Percentiles rank a stretch among this genome's conserved stretches.
phyloP scores from a whole-genome alignment of 1,140 invertebrate genomes.

The Probaryconus sp. region DNA sequence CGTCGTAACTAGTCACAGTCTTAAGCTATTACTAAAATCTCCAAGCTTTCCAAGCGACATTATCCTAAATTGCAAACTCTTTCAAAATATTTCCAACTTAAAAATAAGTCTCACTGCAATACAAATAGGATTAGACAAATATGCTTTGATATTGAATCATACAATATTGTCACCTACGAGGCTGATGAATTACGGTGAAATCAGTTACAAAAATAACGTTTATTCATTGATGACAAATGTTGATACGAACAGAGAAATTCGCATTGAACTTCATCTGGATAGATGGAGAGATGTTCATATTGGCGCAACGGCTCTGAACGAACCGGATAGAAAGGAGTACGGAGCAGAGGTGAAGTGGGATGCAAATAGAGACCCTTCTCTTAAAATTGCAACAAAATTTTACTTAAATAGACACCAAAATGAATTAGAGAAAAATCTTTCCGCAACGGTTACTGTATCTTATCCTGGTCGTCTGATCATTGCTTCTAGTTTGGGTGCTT shows the following conservation, averaged over 20 bases:
- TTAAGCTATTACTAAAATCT: constrained; percentile 85
- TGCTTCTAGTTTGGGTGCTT: constrained; percentile 78
- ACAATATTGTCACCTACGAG: constrained; percentile 78
- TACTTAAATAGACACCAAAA: constrained; percentile 75
- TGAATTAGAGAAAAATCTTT: constrained; percentile 80
- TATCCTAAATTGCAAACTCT: constrained; percentile 80
- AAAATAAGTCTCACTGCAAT: constrained; percentile 79
- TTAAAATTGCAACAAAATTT: constrained; percentile 81
- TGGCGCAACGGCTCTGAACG: constrained; percentile 80
- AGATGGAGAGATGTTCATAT: constrained; percentile 87
- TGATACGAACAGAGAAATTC: constrained; percentile 75
- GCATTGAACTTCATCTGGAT: constrained; percentile 85
- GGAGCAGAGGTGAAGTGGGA: constrained; percentile 88
- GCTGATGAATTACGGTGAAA: constrained; percentile 81
- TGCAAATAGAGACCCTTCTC: constrained; percentile 86
- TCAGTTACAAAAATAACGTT: constrained; percentile 82
- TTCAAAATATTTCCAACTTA: constrained; percentile 81
- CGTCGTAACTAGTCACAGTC: constrained; percentile 80
- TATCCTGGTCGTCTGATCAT: constrained; percentile 86
- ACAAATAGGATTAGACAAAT: constrained; percentile 81
- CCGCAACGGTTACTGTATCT: constrained; percentile 81
- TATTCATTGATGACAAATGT: constrained; percentile 81
- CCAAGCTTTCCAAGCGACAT: constrained; percentile 83
- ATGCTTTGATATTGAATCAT: constrained; percentile 81
- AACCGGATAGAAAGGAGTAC: constrained; percentile 80